Evolutionary conservation across 1,140 invertebrate genomes (phyloP), one percentile per base, ranked within the genome.

Genomic region (Paracyclopina nana): DNA sequence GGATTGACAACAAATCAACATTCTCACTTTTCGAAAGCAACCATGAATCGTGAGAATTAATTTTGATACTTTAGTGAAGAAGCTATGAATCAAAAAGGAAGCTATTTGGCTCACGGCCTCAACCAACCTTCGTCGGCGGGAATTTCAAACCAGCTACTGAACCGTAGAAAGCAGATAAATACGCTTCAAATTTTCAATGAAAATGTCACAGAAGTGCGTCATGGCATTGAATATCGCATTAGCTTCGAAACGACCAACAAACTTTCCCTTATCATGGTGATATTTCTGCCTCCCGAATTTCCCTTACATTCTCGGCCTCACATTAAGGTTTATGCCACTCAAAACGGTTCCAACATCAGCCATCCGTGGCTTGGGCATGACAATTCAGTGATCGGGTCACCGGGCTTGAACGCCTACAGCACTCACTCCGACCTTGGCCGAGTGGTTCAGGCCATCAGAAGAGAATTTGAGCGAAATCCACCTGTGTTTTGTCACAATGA

Each of bases 161-260:
- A 48, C 12, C 45, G 45, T 4, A 11, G n/a, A 24, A 22, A 28
- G 16, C 45, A 48, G 27, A 48, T 48, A 8, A 48, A 48, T 6
- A 48, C 45, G n/a, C 24, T 48, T 6, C 45, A 22, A n/a, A 31
- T 48, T 14, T 48, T 48, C 27, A 48, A 48, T 14, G 45, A 48
- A 18, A 48, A 48, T 14, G 45, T 48, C 45, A 28, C n/a, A 3
- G 45, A 48, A 31, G 14, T 48, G 9, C 16, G 20, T 12, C 29
- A 24, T 11, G 27, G 30, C 30, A 1, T 30, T 1, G 24, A 48
- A 12, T 48, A 48, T 27, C 45, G 28, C 4, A 28, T 48, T 24
- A 28, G 30, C 28, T 48, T 48, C 14, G 12, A 29, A 22, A 28
- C n/a, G 9, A 14, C 16, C n/a, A 28, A 31, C n/a, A 28, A 28